Base-by-base conservation (phyloP, 2,888 invertebrate genomes). In the Catocala nupta region DNA sequence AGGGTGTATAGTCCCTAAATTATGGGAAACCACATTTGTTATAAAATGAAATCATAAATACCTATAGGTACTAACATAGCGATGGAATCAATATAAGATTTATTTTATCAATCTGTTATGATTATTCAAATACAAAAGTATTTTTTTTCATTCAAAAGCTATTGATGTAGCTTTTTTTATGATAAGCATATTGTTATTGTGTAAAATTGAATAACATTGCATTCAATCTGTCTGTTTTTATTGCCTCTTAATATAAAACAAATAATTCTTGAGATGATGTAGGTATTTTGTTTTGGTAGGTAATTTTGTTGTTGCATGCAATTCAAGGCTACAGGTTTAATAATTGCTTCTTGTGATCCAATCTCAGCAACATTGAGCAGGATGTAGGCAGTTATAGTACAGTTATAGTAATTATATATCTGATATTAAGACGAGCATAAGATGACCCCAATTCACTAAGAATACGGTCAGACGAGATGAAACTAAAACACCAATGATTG, bases 381-480 rank as follows among this genome's bases (percentile, higher is more conserved):
- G 65, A 73, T 71, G 68, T 59, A 70, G 51, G 69, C 66, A 66
- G 68, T 66, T 69, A 70, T 9, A 54, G 48, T 51, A 73, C 59
- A 58, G 65, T 56, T 74, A 59, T 33, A 59, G 43, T 45, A 62
- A 65, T 68, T 68, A 59, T 43, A 10, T 64, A 59, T 48, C 51
- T 57, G 36, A 1, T 8, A 7, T 42, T 56, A 42, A 57, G 65
- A 75, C 70, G 43, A 66, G 71, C 61, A 48, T 66, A 65, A 62
- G 58, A 57, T 74, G 74, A 68, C 73, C 72, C 54, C 66, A 73
- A 75, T 75, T 42, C 11, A 34, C 25, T 43, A 45, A 52, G 34
- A 59, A 69, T 69, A 59, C 56, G 63, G 55, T 59, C 12, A 67
- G 63, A 34, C 66, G 63, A 71, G 65, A 73, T 71, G 69, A 65